phyloP scores from a whole-genome alignment of 2,888 invertebrate genomes.

The Eledona agricola region DNA sequence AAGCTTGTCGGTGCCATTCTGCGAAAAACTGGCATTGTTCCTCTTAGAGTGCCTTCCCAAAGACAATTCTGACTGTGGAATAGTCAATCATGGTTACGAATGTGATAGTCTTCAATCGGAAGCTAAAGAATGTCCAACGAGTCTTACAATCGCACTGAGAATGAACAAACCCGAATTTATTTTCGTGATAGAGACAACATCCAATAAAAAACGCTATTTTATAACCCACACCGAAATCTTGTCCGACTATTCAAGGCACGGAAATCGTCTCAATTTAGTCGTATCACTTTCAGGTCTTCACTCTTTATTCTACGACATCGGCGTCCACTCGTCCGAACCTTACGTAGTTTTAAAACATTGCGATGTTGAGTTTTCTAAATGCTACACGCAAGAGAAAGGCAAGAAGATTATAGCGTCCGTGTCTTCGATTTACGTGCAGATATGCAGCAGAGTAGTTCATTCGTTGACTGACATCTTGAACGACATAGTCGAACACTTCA shows the following conservation, averaged over 20 bases:
- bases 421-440: constrained; percentile 74
- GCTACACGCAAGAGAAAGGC: constrained; percentile 72
- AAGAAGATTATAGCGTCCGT: constrained; percentile 72
- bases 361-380: constrained; percentile 74
- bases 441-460: constrained; percentile 78
- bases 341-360: constrained; percentile 74
- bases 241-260: constrained; percentile 75
- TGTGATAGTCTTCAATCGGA: constrained; percentile 63
- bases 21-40: constrained; percentile 63
- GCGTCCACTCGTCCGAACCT: constrained; percentile 59
- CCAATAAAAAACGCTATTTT: constrained; percentile 63
- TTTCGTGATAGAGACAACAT: constrained; percentile 74
- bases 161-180: constrained; percentile 81
- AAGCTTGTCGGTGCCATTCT: constrained; percentile 78
- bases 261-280: constrained; percentile 71
- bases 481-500: constrained; percentile 61
- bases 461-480: constrained; percentile 69
- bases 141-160: constrained; percentile 75
- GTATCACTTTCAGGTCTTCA: constrained; percentile 70
- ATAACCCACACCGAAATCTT: constrained; percentile 75
- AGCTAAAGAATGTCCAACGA: constrained; percentile 49
- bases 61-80: constrained; percentile 70
- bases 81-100: constrained; percentile 77
- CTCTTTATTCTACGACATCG: constrained; percentile 60
- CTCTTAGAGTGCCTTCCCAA: constrained; percentile 63